Evolutionary conservation across 2,797 vertebrate species (phyloP).

Genomic region (Esox lucius): DNA sequence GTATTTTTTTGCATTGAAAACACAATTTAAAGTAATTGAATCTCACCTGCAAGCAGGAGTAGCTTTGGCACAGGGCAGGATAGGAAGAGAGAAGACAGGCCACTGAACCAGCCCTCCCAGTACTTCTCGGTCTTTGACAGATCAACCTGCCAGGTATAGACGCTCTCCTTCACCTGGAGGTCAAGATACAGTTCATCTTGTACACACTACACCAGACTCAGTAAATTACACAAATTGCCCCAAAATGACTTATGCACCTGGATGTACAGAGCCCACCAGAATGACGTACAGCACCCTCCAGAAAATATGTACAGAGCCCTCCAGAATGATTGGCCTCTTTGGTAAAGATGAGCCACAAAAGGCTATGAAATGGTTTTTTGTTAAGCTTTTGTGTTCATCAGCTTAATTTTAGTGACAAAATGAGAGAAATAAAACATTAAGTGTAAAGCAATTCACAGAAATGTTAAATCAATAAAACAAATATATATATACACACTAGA

Average conservation of each 20-base stretch:
- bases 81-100: slow-evolving; percentile 94
- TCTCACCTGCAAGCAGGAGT: slow-evolving; percentile 90
- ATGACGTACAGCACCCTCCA: no score
- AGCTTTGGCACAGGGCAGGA: slow-evolving; percentile 91
- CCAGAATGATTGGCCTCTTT: no score
- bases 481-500: no score
- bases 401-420: no score
- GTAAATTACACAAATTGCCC: not conserved
- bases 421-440: no score
- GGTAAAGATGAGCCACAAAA: no score
- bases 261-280: not conserved
- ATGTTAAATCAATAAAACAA: no score
- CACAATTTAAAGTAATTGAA: not conserved
- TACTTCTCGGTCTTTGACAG: slow-evolving; percentile 96
- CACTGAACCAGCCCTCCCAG: slow-evolving; percentile 98
- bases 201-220: not conserved
- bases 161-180: slow-evolving; percentile 84
- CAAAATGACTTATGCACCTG: not conserved
- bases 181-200: not conserved
- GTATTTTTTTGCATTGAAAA: not conserved
- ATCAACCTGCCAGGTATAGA: slow-evolving; percentile 95
- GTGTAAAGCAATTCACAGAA: no score
- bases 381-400: no score
- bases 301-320: no score
- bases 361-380: no score